Percentiles rank a stretch among this genome's conserved stretches.
These are phyloP conservation scores for Orchesella flavescens DNA, from an alignment of 2,888 invertebrate genomes.

Conservation along the genomic window DNA sequence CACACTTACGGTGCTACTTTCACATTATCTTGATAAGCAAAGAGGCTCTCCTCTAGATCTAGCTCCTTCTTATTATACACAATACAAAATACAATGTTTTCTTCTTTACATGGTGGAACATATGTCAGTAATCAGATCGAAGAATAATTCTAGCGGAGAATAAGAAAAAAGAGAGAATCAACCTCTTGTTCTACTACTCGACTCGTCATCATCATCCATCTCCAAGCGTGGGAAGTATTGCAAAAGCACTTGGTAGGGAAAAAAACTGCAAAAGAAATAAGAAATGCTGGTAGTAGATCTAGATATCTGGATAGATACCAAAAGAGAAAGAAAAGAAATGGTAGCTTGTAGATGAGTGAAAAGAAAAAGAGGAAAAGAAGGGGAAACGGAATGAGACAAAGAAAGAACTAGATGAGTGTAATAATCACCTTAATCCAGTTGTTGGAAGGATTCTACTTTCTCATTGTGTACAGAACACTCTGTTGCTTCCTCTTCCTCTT, in stretches of 20 bases:
- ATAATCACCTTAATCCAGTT: constrained; percentile 12
- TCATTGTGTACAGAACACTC: background rate
- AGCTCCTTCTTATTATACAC: background rate
- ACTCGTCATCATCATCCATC: constrained; percentile 13
- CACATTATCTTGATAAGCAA: too few species aligned
- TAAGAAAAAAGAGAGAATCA: constrained; percentile 4
- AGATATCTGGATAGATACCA: too few species aligned
- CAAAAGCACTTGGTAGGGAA: background rate
- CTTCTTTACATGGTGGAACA: background rate
- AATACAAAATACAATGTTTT: background rate
- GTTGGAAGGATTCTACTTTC: background rate
- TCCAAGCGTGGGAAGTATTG: background rate
- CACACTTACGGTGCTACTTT: too few species aligned
- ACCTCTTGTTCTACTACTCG: background rate
- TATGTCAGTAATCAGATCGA: constrained; percentile 4
- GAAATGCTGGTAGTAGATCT: background rate
- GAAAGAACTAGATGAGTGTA: background rate
- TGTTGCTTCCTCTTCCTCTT: background rate
- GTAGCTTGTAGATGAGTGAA: background rate
- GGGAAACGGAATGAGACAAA: background rate
- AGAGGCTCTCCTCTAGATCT: background rate
- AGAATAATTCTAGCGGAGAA: constrained; percentile 1
- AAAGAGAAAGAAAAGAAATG: background rate
- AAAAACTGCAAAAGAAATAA: background rate
- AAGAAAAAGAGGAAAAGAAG: background rate